Conservation (phyloP, 2,888 invertebrate species). For the Drosophila antonietae region DNA sequence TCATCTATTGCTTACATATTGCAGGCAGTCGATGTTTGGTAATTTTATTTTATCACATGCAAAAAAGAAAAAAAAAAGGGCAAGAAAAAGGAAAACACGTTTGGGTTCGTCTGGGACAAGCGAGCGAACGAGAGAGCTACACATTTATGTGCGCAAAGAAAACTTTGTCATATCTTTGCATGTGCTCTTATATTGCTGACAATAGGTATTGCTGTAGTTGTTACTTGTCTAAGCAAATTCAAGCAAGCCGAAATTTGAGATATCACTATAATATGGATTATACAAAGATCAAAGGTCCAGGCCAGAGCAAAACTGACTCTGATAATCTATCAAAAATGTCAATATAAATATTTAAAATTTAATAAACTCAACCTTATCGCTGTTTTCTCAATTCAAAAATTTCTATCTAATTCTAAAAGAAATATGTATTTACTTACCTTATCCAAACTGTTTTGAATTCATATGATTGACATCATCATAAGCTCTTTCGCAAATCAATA, state of each 20-base stretch:
- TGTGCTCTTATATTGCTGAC: constrained; percentile 17
- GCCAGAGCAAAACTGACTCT: neutral
- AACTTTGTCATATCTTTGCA: constrained; percentile 52
- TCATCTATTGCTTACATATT: constrained; percentile 39
- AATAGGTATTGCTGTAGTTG: constrained; percentile 19
- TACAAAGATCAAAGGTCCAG: neutral
- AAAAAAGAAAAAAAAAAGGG: constrained; percentile 2
- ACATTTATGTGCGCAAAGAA: constrained; percentile 46
- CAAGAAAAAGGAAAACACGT: constrained; percentile 18
- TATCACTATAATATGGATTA: constrained; percentile 16
- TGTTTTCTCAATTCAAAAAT: no score
- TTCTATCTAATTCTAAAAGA: neutral
- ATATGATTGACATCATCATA: neutral
- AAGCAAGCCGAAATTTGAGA: constrained; percentile 41
- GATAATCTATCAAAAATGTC: neutral
- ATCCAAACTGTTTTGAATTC: no score
- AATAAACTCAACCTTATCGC: neutral
- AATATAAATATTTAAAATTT: neutral
- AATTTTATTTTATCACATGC: constrained; percentile 64
- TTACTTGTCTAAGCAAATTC: constrained; percentile 41
- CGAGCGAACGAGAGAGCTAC: constrained; percentile 18
- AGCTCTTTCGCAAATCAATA: neutral
- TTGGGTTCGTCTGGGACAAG: constrained; percentile 27
- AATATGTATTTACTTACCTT: neutral
- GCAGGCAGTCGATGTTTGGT: constrained; percentile 54